Conservation (phyloP, 37 sponge, comb jelly and placozoan genomes). For the Ianthella basta region DNA sequence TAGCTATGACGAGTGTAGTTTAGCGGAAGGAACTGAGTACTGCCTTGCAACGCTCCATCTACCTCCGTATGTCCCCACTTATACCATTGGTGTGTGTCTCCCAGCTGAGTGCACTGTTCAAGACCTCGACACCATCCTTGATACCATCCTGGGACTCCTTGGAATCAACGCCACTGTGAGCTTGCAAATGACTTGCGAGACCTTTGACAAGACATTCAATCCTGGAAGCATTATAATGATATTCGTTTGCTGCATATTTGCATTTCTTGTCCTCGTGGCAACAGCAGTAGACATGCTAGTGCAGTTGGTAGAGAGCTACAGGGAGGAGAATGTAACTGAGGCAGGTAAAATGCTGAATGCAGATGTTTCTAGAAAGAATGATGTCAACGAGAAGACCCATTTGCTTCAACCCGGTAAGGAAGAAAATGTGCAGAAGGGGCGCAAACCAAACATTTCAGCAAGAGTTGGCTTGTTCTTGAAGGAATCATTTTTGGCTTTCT, state of each 20-base stretch:
- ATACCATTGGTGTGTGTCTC: background rate
- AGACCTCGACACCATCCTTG: background rate
- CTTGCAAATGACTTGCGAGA: background rate
- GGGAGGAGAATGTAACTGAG: background rate
- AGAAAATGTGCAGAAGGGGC: background rate
- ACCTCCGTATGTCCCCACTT: too few relatives aligned
- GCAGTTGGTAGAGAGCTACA: background rate
- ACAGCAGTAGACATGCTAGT: slow-evolving; percentile 26
- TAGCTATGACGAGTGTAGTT: slow-evolving; percentile 43
- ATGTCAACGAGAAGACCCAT: background rate
- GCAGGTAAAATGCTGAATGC: background rate
- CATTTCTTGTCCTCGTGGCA: slow-evolving; percentile 10
- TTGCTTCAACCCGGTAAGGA: background rate
- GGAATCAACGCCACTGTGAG: background rate
- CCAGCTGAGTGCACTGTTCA: background rate
- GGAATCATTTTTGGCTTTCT: slow-evolving; percentile 46
- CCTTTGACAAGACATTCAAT: background rate
- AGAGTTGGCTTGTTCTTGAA: background rate
- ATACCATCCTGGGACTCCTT: background rate
- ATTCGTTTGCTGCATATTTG: slow-evolving; percentile 45
- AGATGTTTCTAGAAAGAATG: background rate
- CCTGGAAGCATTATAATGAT: slow-evolving; percentile 66
- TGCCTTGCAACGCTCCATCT: background rate
- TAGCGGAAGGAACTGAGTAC: slow-evolving; percentile 37
- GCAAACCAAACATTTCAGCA: too few relatives aligned